Base-by-base conservation (phyloP, 2,888 invertebrate species). In the Epinotia brunnichana region DNA sequence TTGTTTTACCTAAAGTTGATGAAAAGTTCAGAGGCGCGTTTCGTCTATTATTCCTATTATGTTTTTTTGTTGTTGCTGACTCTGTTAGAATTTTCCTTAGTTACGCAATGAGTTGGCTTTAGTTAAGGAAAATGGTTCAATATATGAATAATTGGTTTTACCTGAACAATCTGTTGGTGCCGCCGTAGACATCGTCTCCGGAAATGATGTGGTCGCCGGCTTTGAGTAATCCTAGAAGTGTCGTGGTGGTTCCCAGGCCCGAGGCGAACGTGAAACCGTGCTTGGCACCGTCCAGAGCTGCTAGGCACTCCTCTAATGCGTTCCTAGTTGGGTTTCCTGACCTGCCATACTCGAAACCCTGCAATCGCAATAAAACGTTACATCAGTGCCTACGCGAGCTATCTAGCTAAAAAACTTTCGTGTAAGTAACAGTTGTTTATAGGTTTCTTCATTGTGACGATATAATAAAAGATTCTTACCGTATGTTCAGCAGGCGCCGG, bases 151-250 rank as follows among this genome's bases (percentile, higher is more conserved):
- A 10, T 17, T 48, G 4, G 54, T 73, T 74, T 78, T 90, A 94
- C 88, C 92, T 92, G 76, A 95, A 91, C 56, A 96, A 84, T 78
- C 98, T 94, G 83, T 97, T 97, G 0, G 98, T 98, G 24, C 99
- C 99, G 68, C 99, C 99, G 83, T 99, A 99, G 3, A 99, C 94
- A 89, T 99, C 99, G 87, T 99, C 98, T 74, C 97, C 96, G 81
- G 96, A 95, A 57, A 99, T 88, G 13, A 99, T 94, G 84, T 99
- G 98, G 85, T 99, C 99, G 0, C 99, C 99, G 74, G 93, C 81
- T 76, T 94, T 95, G 10, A 99, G 92, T 79, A 98, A 90, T 51
- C 96, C 95, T 9, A 95, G 90, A 13, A 99, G 86, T 3, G 96
- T 95, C 0, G 97, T 96, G 1, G 96, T 96, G 0, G 98, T 96